Base-by-base conservation (phyloP, 2,888 invertebrate genomes). In the Tachina grossa region DNA sequence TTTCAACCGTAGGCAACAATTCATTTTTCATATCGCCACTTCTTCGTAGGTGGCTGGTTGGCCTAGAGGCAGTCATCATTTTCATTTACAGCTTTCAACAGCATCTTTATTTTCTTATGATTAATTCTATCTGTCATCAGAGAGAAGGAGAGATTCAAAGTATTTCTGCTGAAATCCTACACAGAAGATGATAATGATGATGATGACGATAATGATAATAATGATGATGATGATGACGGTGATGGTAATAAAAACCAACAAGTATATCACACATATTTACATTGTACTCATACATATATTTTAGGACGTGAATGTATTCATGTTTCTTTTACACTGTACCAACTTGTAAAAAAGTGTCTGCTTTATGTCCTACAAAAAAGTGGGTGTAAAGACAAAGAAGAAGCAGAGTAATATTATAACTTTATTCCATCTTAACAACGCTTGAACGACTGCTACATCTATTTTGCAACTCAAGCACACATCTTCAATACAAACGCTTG, bases 21-120 rank as follows among this genome's bases (percentile, higher is more conserved):
- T n/a, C 13, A 69, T 53, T 69, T 59, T 51, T 69, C 69, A 69
- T 61, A 53, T 61, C 16, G 14, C 53, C 61, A 43, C 69, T 78
- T 53, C 69, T 51, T 69, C 61, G 39, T 51, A 61, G 78, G 59
- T 41, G 51, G 6, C 1, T 66, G 78, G 69, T 45, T 71, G 45
- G 78, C 51, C 78, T 22, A 49, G 49, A 53, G 78, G 59, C 77
- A 68, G 59, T 43, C 77, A 77, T 47, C 61, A 61, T 69, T 61
- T 61, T 71, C 14, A 45, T 63, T 71, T 63, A 63, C 51, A 79
- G 14, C 78, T 59, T 71, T 53, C 63, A 71, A 79, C 45, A 63
- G 22, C 43, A 43, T 79, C 14, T 45, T 76, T 45, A 65, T 59
- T 68, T 69, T 41, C 31, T 43, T 45, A 43, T 71, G 43, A 71